Evolutionary conservation across 2,113 vertebrate genomes (phyloP).

Genomic region (Oceanodroma tethys): DNA sequence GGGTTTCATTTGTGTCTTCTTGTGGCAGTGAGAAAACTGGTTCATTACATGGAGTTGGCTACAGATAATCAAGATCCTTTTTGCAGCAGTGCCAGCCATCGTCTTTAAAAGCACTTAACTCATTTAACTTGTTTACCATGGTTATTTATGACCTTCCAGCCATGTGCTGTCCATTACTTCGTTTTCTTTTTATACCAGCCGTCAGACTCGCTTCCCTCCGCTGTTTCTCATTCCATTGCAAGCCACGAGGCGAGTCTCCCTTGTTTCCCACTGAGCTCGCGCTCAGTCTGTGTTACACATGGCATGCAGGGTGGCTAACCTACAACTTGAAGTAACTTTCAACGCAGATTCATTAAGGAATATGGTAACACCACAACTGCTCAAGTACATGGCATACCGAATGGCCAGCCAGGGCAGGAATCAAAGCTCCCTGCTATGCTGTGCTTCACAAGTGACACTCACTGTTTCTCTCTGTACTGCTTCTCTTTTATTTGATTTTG

Average conservation of each 20-base stretch:
- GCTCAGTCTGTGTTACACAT: not conserved
- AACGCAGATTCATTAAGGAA: not conserved
- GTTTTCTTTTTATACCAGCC: not conserved
- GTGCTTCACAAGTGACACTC: slow-evolving; percentile 20
- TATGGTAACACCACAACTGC: not conserved
- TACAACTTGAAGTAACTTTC: not conserved
- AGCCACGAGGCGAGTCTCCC: not conserved
- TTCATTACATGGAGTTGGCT: not conserved
- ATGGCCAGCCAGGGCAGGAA: slow-evolving; percentile 9
- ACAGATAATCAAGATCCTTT: not conserved
- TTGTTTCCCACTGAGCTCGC: not conserved
- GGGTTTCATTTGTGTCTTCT: not conserved
- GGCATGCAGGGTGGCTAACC: not conserved
- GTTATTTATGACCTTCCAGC: slow-evolving; percentile 27
- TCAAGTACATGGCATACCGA: not conserved
- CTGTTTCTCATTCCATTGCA: not conserved
- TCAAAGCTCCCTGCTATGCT: slow-evolving; percentile 17
- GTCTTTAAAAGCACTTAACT: slow-evolving; percentile 17
- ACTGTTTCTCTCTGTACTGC: slow-evolving; percentile 26
- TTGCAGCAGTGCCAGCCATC: slow-evolving; percentile 9
- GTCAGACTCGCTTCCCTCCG: not conserved
- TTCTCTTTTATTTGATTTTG: slow-evolving; percentile 43
- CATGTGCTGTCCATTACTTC: not conserved
- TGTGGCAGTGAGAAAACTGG: not conserved
- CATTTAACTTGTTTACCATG: not conserved